A percentile compares a stretch with the other conserved stretches of the same genome.
These are phyloP conservation scores for Ornithoptera alexandrae DNA, from an alignment of 2,888 invertebrate genomes.

Conservation along the genomic window DNA sequence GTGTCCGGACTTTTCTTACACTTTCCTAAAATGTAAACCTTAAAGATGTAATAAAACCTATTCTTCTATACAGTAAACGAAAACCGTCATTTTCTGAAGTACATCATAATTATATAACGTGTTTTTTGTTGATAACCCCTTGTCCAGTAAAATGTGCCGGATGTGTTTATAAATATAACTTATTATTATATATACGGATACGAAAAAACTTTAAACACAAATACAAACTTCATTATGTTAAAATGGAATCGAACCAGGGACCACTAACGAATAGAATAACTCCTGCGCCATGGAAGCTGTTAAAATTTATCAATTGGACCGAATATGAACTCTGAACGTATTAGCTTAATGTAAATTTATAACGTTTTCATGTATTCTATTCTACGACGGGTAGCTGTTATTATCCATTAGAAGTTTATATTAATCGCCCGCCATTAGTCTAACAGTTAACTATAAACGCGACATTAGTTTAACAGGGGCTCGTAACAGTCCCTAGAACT, in stretches of 20 bases:
- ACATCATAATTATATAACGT: no score
- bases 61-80: no score
- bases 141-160: no score
- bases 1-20: no score
- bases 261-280: no score
- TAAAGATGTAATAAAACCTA: no score
- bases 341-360: neutral
- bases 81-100: no score
- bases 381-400: neutral
- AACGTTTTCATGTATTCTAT: neutral
- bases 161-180: no score
- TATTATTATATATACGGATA: no score
- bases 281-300: neutral
- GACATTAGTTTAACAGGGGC: conserved; percentile 45
- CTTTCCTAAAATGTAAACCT: no score
- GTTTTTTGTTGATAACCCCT: no score
- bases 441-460: conserved; percentile 45
- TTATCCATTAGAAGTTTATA: conserved; percentile 26
- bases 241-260: no score
- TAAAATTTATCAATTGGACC: neutral
- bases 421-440: conserved; percentile 32
- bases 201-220: neutral
- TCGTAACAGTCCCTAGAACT: conserved; percentile 48
- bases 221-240: neutral
- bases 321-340: neutral